These are phyloP conservation scores for Chymomyza fuscimana DNA, from an alignment of 2,888 invertebrate species.

Conservation along the genomic window DNA sequence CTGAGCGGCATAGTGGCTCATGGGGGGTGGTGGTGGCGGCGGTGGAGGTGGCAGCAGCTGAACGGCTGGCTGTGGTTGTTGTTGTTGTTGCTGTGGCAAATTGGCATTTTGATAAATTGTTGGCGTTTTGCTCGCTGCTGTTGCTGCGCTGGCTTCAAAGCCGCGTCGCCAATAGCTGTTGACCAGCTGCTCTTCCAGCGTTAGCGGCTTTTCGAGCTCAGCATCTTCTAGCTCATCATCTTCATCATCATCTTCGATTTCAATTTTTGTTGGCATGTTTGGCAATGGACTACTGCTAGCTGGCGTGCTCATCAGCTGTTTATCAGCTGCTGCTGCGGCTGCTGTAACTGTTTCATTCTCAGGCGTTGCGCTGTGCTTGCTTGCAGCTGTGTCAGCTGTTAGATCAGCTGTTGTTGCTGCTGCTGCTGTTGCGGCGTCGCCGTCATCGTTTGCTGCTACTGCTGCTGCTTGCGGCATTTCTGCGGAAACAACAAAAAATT, in stretches of 20 bases:
- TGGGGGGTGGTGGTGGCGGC: slow-evolving; percentile 50
- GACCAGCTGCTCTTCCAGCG: slow-evolving; percentile 88
- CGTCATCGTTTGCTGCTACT: slow-evolving; percentile 60
- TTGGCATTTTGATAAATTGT: slow-evolving; percentile 74
- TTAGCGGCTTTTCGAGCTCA: slow-evolving; percentile 43
- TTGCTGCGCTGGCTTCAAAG: slow-evolving; percentile 81
- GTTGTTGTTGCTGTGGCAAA: slow-evolving; percentile 46
- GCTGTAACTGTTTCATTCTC: neutral
- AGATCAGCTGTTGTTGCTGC: slow-evolving; percentile 1
- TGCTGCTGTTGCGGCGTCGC: slow-evolving; percentile 51
- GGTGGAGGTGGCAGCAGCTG: slow-evolving; percentile 80
- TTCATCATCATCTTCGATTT: slow-evolving; percentile 45
- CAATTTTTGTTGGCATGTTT: slow-evolving; percentile 58
- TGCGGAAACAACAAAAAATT: slow-evolving; percentile 67
- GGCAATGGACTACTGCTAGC: slow-evolving; percentile 15
- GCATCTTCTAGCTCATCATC: slow-evolving; percentile 48
- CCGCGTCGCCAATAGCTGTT: slow-evolving; percentile 89
- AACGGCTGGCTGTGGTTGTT: slow-evolving; percentile 48
- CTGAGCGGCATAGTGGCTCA: slow-evolving; percentile 45
- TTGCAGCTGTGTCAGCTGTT: neutral
- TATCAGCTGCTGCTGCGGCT: too few species aligned
- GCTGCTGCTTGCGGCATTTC: slow-evolving; percentile 67
- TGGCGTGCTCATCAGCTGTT: neutral
- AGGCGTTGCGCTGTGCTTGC: neutral
- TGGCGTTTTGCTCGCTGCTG: slow-evolving; percentile 71